Evolutionary conservation across 2,797 vertebrate genomes (phyloP).

Genomic region (Hemibagrus guttatus): DNA sequence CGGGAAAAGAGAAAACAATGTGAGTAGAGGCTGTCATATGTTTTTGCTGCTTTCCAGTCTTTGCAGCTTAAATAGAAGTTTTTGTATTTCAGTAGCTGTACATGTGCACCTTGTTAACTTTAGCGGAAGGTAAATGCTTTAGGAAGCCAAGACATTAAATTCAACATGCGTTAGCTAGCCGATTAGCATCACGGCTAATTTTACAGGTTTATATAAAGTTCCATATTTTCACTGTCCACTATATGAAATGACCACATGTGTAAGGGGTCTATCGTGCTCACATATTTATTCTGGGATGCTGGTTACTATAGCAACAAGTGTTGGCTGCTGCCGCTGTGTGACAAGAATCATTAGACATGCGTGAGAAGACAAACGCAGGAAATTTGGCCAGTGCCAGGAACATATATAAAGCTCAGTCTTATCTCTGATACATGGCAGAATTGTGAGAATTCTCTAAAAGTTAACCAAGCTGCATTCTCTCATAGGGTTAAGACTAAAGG

Average conservation of each 20-base stretch:
- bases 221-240: not conserved
- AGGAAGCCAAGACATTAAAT: not conserved
- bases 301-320: slow-evolving; percentile 12
- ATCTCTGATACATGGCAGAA: too few species aligned
- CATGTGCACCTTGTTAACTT: not conserved
- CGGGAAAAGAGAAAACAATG: slow-evolving; percentile 65
- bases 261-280: not conserved
- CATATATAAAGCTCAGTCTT: too few species aligned
- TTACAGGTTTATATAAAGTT: not conserved
- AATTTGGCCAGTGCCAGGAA: not conserved
- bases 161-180: not conserved
- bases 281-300: not conserved
- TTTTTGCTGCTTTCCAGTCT: not conserved
- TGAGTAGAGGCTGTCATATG: slow-evolving; percentile 50
- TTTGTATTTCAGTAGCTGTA: not conserved
- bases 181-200: not conserved
- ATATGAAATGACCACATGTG: not conserved
- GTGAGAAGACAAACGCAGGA: not conserved
- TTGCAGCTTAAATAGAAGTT: not conserved
- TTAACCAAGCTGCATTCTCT: not conserved
- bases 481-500: not conserved
- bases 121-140: not conserved
- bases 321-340: not conserved
- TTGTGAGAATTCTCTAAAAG: not conserved
- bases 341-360: not conserved